These are phyloP conservation scores for Neostethus bicornis DNA, from an alignment of 2,797 vertebrate species.

Conservation along the genomic window DNA sequence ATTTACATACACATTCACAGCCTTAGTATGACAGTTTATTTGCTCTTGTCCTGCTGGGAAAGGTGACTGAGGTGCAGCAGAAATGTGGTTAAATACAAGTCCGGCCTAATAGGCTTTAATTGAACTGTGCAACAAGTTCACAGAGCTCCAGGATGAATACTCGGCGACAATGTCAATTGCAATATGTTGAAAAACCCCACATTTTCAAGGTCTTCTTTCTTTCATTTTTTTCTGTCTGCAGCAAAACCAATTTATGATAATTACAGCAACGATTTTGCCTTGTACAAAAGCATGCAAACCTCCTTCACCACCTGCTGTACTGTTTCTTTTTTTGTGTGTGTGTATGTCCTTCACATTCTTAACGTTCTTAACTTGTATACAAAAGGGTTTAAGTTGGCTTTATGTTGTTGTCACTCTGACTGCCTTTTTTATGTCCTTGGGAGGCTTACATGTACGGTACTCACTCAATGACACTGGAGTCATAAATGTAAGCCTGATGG, in stretches of 20 bases:
- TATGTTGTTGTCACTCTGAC: constrained; percentile 37
- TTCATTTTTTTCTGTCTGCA: constrained; percentile 25
- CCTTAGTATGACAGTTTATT: constrained; percentile 25
- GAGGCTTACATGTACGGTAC: constrained; percentile 45
- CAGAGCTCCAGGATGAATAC: constrained; percentile 54
- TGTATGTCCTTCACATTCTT: constrained; percentile 53
- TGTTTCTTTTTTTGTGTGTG: constrained; percentile 41
- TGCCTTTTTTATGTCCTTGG: constrained; percentile 54
- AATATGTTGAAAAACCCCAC: constrained; percentile 19
- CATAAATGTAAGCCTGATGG: too few relatives aligned
- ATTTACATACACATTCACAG: not conserved
- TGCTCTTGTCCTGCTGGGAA: constrained; percentile 20
- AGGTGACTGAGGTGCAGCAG: constrained; percentile 35
- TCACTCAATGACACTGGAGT: constrained; percentile 36
- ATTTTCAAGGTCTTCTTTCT: constrained; percentile 22
- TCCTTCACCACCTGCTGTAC: constrained; percentile 28
- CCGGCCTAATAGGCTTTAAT: constrained; percentile 60
- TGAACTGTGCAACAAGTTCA: constrained; percentile 55
- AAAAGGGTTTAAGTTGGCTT: constrained; percentile 48
- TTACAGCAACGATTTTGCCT: constrained; percentile 45
- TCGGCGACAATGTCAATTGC: constrained; percentile 30
- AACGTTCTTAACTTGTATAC: constrained; percentile 53
- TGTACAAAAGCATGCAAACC: constrained; percentile 54
- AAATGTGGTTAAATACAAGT: constrained; percentile 34
- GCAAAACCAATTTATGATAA: constrained; percentile 58